phyloP scores from a whole-genome alignment of 30 jellyfish, hydroid and myxozoan genomes.

The Clytia hemisphaerica region DNA sequence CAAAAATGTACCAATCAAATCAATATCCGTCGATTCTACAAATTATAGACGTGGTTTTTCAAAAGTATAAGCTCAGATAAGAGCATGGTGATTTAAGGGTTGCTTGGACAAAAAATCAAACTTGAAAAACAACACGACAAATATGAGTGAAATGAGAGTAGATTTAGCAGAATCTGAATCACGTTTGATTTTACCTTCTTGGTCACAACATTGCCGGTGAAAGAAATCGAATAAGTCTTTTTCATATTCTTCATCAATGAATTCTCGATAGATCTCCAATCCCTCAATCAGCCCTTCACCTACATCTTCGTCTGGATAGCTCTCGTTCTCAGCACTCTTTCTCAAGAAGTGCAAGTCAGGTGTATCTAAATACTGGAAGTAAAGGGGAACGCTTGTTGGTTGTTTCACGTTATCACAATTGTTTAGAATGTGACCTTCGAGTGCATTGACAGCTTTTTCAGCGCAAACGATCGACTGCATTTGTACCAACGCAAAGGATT shows the following conservation, averaged over 20 bases:
- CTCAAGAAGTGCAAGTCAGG: background rate
- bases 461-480: conserved; percentile 29
- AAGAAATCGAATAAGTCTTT: conserved; percentile 40
- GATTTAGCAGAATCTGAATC: background rate
- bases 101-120: no score
- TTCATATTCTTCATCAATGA: conserved; percentile 47
- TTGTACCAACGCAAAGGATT: conserved; percentile 57
- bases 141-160: no score
- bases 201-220: conserved; percentile 10
- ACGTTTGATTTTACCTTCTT: background rate
- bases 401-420: background rate
- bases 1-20: no score
- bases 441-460: conserved; percentile 23
- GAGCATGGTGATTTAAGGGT: no score
- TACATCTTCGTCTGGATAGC: conserved; percentile 19
- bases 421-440: conserved; percentile 34
- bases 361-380: conserved; percentile 6
- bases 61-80: no score
- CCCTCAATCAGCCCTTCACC: conserved; percentile 50
- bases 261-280: conserved; percentile 42
- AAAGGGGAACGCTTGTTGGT: conserved; percentile 25
- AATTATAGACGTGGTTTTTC: background rate
- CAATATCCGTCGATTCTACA: background rate
- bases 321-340: background rate
- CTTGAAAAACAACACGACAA: no score